Evolutionary conservation across 2,113 vertebrate species (phyloP).

Genomic region (rabbit (Oryctolagus cuniculus)): DNA sequence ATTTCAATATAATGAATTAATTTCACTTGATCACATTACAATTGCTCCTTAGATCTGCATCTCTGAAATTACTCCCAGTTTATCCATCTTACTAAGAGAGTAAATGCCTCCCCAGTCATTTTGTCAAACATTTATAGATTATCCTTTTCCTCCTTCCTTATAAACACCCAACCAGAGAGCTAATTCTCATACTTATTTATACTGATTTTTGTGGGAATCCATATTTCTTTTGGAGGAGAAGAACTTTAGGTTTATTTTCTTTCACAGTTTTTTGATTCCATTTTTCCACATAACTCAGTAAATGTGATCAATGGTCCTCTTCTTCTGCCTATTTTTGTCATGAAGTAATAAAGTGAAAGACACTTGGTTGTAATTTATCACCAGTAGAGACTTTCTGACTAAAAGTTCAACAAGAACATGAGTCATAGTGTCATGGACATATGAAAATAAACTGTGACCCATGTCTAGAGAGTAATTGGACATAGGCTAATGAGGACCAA

Average conservation of each 20-base stretch:
- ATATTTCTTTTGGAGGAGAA: conserved; percentile 19
- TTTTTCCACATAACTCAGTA: neutral
- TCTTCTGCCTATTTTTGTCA: conserved; percentile 62
- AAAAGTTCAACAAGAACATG: conserved; percentile 52
- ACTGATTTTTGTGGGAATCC: neutral
- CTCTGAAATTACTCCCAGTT: neutral
- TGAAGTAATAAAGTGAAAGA: conserved; percentile 63
- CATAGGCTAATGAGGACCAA: conserved; percentile 49
- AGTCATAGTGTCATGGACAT: conserved; percentile 40
- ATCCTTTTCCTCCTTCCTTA: neutral
- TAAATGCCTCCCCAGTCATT: neutral
- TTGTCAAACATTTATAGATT: neutral
- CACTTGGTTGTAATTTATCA: conserved; percentile 58
- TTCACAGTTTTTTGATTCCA: conserved; percentile 5
- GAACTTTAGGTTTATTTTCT: neutral
- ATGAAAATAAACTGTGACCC: conserved; percentile 57
- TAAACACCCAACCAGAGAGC: neutral
- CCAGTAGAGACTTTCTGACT: conserved; percentile 51
- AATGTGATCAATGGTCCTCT: conserved; percentile 7
- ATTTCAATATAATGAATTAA: neutral
- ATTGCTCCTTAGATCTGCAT: neutral
- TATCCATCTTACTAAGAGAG: neutral
- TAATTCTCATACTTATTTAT: neutral
- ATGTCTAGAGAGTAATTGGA: conserved; percentile 46
- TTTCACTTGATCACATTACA: neutral